A percentile compares a stretch with the other conserved stretches of the same genome.
Conservation (phyloP, 2,797 vertebrate species). For the Muraenolepis orangiensis region DNA sequence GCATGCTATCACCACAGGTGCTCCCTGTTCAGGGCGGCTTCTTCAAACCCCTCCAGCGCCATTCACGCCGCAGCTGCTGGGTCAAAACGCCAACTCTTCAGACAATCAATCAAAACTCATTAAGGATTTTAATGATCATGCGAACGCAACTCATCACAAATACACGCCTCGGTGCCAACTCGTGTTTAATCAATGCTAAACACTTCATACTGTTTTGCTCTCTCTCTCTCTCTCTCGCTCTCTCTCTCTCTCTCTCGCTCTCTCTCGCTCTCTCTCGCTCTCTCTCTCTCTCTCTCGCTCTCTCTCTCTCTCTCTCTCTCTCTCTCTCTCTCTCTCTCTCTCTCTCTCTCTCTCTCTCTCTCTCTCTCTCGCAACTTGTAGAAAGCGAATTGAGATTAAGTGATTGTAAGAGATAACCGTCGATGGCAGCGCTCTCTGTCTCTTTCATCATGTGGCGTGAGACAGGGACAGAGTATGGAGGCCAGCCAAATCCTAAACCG, state of each 20-base stretch:
- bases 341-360: not conserved
- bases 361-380: slow-evolving; percentile 14
- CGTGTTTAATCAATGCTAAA: slow-evolving; percentile 53
- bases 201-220: slow-evolving; percentile 37
- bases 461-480: slow-evolving; percentile 44
- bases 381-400: slow-evolving; percentile 36
- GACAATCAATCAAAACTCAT: slow-evolving; percentile 62
- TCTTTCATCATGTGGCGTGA: slow-evolving; percentile 33
- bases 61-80: slow-evolving; percentile 64
- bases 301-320: not conserved
- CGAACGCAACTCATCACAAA: slow-evolving; percentile 36
- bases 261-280: too few species aligned
- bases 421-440: not conserved
- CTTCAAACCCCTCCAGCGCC: slow-evolving; percentile 47
- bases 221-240: not conserved
- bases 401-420: slow-evolving; percentile 39
- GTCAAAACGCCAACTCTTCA: slow-evolving; percentile 61
- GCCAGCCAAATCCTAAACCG: slow-evolving; percentile 53
- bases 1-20: slow-evolving; percentile 60
- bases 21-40: slow-evolving; percentile 52
- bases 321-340: not conserved
- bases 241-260: not conserved
- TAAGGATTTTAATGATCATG: slow-evolving; percentile 42
- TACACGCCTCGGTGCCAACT: slow-evolving; percentile 40
- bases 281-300: not conserved